phyloP scores from a whole-genome alignment of 2,797 vertebrate species.

The Ambastaia sidthimunki region DNA sequence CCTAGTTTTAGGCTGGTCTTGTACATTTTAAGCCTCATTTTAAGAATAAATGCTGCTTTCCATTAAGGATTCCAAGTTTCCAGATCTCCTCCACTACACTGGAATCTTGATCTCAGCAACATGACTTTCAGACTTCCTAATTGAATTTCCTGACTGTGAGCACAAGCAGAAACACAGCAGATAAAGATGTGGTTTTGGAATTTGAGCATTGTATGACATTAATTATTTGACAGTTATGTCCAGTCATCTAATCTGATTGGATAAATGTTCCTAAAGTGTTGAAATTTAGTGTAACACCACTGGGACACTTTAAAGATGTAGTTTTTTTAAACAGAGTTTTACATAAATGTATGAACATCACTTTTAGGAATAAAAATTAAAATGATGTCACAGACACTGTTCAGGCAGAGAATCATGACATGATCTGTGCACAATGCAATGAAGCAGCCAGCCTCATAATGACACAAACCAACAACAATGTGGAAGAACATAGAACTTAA shows the following conservation, averaged over 20 bases:
- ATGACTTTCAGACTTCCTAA: neutral
- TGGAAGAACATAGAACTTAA: too few species aligned
- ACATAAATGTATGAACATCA: too few species aligned
- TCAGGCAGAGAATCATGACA: too few species aligned
- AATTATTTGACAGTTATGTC: neutral
- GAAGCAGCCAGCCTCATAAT: too few species aligned
- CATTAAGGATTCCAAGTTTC: neutral
- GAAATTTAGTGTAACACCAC: too few species aligned
- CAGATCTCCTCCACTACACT: neutral
- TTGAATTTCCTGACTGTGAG: neutral
- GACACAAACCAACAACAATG: too few species aligned
- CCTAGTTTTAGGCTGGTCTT: neutral
- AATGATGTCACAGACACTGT: too few species aligned
- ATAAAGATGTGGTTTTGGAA: neutral
- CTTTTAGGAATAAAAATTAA: too few species aligned
- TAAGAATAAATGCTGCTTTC: neutral
- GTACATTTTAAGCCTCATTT: neutral
- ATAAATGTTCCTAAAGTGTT: neutral
- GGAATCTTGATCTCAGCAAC: neutral
- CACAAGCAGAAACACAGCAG: neutral
- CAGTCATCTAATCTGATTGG: too few species aligned
- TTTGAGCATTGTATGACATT: constrained; percentile 15
- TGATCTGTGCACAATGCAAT: too few species aligned
- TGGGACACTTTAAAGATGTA: too few species aligned
- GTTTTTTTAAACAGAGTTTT: too few species aligned